These are phyloP conservation scores for Gulo gulo DNA, from an alignment of 2,113 vertebrate species.

Conservation along the genomic window DNA sequence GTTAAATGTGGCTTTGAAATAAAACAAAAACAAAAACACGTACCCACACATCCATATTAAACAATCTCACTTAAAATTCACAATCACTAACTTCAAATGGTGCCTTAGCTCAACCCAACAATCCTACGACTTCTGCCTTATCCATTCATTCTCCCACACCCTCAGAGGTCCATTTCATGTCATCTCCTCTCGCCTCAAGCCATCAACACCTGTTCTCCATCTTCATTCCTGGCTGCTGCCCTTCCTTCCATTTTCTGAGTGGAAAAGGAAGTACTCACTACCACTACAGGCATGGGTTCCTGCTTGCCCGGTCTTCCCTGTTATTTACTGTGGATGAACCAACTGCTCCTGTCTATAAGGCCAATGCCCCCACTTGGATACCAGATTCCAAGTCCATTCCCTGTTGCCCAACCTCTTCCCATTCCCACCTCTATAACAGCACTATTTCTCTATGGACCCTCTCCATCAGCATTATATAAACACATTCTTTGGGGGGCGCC, in stretches of 20 bases:
- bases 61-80: constrained; percentile 12
- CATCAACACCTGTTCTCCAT: background rate
- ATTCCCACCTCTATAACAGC: background rate
- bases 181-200: background rate
- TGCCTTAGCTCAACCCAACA: background rate
- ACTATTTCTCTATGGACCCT: background rate
- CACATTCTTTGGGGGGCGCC: background rate
- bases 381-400: background rate
- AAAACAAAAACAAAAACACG: background rate
- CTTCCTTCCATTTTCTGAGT: background rate
- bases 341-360: background rate
- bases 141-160: background rate
- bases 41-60: background rate
- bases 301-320: background rate
- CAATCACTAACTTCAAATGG: background rate
- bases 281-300: background rate
- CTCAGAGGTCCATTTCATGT: background rate
- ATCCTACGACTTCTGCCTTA: background rate
- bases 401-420: background rate
- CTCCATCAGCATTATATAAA: background rate
- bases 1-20: background rate
- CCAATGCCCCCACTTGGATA: background rate
- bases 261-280: background rate
- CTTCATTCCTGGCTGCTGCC: background rate
- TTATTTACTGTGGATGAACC: background rate